Conservation (phyloP, 2,797 vertebrate genomes). For the Dallia pectoralis region DNA sequence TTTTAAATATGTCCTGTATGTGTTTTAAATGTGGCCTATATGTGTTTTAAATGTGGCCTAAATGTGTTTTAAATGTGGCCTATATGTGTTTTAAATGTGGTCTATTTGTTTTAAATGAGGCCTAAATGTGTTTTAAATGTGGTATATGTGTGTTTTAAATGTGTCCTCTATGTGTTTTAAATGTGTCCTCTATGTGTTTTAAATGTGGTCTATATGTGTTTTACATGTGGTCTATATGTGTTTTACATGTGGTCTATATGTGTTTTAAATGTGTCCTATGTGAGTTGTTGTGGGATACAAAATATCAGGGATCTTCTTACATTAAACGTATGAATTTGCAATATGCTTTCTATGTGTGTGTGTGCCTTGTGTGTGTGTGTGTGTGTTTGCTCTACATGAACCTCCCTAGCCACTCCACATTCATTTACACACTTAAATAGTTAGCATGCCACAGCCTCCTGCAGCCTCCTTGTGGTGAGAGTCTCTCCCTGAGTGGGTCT, state of each 20-base stretch:
- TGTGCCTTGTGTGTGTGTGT: background rate
- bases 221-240: background rate
- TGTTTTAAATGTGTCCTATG: background rate
- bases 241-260: background rate
- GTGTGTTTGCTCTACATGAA: background rate
- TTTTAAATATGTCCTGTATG: background rate
- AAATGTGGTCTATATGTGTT: background rate
- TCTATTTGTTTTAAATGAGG: background rate
- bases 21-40: background rate
- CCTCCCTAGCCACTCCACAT: conserved; percentile 22
- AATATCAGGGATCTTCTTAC: background rate
- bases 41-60: background rate
- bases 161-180: background rate
- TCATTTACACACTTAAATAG: conserved; percentile 58
- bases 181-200: background rate
- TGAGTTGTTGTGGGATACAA: background rate
- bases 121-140: background rate
- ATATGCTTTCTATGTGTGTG: background rate
- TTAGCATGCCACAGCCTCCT: conserved; percentile 50
- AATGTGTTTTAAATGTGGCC: background rate
- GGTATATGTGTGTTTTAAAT: background rate
- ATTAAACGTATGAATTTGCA: background rate
- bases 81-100: no score
- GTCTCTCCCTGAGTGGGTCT: conserved; percentile 3
- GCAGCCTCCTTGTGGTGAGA: conserved; percentile 58